These are phyloP conservation scores for Crotalus helleri DNA, from an alignment of 2,113 vertebrate genomes.

Conservation along the genomic window DNA sequence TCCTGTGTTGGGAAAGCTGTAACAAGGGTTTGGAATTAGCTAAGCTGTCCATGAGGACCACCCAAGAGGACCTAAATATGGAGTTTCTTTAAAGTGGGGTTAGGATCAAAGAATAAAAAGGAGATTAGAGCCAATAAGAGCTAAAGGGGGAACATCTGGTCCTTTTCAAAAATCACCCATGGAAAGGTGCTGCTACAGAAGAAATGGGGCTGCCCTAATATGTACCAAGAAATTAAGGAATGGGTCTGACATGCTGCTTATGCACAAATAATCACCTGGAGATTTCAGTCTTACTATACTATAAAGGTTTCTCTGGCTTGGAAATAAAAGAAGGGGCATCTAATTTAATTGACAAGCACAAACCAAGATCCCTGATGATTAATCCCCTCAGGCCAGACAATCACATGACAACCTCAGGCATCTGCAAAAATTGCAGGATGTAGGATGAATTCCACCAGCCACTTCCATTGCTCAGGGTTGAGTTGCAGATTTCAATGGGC, in stretches of 20 bases:
- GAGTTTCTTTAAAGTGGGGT: conserved; percentile 59
- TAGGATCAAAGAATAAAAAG: conserved; percentile 65
- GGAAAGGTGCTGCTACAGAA: conserved; percentile 9
- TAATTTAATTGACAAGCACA: not conserved
- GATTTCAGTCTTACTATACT: not conserved
- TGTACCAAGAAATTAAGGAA: conserved; percentile 42
- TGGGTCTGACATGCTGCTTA: conserved; percentile 58
- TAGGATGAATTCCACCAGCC: not conserved
- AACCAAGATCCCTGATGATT: not conserved
- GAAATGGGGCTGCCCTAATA: not conserved
- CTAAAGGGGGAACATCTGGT: conserved; percentile 22
- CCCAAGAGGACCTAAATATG: conserved; percentile 63
- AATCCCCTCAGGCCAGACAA: not conserved
- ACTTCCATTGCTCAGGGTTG: not conserved
- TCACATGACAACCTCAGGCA: not conserved
- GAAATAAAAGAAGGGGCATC: not conserved
- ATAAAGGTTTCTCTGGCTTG: not conserved
- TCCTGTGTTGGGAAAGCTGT: conserved; percentile 49
- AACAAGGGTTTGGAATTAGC: conserved; percentile 60
- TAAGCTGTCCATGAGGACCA: conserved; percentile 60
- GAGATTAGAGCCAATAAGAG: conserved; percentile 64
- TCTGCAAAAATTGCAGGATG: not conserved
- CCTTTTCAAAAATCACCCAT: conserved; percentile 29
- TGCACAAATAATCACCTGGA: not conserved
- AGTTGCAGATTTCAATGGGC: not conserved